Percentiles rank a stretch among this genome's conserved stretches.
phyloP scores from a whole-genome alignment of 2,113 vertebrate species.

The Cyprinus carpio region DNA sequence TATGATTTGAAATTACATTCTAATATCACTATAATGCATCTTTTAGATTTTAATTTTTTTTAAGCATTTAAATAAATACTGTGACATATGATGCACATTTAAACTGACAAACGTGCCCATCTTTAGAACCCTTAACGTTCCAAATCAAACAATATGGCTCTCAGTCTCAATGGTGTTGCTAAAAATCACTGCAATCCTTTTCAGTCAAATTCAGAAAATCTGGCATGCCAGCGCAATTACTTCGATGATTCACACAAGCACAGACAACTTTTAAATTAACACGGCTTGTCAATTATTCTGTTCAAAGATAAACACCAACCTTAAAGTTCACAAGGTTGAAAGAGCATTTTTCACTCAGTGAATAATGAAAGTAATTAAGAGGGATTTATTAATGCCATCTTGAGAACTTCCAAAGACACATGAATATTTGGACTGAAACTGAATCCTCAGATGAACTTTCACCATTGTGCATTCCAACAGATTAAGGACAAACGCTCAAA shows the following conservation, averaged over 20 bases:
- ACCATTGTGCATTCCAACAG: slow-evolving; percentile 67
- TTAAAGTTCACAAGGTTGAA: slow-evolving; percentile 56
- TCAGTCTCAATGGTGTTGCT: too few relatives aligned
- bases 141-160: not conserved
- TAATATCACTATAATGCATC: not conserved
- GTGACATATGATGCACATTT: not conserved
- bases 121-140: not conserved
- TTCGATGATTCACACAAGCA: slow-evolving; percentile 29
- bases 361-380: slow-evolving; percentile 40
- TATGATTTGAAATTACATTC: not conserved
- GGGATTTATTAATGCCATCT: slow-evolving; percentile 45
- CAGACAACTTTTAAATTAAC: slow-evolving; percentile 45
- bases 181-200: not conserved
- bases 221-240: slow-evolving; percentile 3
- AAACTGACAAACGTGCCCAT: not conserved
- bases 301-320: slow-evolving; percentile 31
- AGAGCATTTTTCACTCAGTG: slow-evolving; percentile 40
- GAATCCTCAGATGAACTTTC: slow-evolving; percentile 72
- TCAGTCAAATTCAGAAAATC: slow-evolving; percentile 1
- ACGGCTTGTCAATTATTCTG: slow-evolving; percentile 23
- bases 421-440: slow-evolving; percentile 56
- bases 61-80: not conserved
- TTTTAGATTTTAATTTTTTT: not conserved
- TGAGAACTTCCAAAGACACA: slow-evolving; percentile 23
- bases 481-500: slow-evolving; percentile 62